phyloP scores from a whole-genome alignment of 2,888 invertebrate genomes.

The Drosophila multiciliata region DNA sequence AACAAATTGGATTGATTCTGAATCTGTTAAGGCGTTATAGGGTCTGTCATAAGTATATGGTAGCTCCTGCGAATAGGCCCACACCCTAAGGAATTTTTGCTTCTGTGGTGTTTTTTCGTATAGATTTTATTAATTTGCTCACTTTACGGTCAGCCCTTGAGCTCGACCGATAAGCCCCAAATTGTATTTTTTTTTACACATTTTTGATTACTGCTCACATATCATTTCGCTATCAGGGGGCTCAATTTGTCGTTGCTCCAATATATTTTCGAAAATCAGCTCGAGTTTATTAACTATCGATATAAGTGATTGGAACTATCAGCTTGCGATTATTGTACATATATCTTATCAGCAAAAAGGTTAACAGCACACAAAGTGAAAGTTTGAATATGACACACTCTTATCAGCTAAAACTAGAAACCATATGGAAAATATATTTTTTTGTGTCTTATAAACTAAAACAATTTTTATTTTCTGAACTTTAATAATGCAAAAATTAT shows the following conservation, averaged over 20 bases:
- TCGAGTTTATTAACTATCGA: conserved; percentile 17
- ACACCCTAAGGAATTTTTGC: conserved; percentile 34
- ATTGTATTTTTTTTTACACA: conserved; percentile 10
- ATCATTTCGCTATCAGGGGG: conserved; percentile 33
- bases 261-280: conserved; percentile 16
- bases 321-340: conserved; percentile 14
- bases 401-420: background rate
- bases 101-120: background rate
- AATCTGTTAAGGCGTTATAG: conserved; percentile 35
- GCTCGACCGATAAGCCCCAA: conserved; percentile 63
- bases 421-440: background rate
- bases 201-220: conserved; percentile 29
- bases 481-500: background rate
- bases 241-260: conserved; percentile 26
- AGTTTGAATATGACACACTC: background rate
- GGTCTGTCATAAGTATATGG: background rate
- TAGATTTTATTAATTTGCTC: conserved; percentile 55
- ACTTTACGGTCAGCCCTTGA: conserved; percentile 67
- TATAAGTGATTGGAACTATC: conserved; percentile 36
- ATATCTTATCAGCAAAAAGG: conserved; percentile 24
- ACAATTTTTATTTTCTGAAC: background rate
- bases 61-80: conserved; percentile 31
- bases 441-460: background rate
- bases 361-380: conserved; percentile 8
- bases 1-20: conserved; percentile 54